These are phyloP conservation scores for Lepus europaeus DNA, from an alignment of 2,113 vertebrate species.

Conservation along the genomic window DNA sequence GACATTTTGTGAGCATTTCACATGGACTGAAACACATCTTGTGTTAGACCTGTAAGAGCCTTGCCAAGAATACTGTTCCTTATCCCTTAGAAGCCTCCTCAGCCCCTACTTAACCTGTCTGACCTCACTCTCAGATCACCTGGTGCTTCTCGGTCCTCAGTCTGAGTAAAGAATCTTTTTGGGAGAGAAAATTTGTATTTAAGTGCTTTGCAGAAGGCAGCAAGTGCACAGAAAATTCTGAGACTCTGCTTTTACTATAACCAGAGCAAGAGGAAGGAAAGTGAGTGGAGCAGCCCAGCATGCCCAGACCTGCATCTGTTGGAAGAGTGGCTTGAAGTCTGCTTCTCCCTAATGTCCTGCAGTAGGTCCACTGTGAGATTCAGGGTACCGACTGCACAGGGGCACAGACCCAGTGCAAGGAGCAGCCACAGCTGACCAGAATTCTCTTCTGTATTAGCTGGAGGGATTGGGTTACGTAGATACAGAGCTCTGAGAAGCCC, in stretches of 20 bases:
- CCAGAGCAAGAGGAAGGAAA: background rate
- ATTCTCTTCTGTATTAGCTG: background rate
- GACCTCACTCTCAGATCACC: rapidly evolving
- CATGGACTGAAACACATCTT: background rate
- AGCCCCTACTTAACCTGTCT: background rate
- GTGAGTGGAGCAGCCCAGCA: rapidly evolving
- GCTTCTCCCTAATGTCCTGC: rapidly evolving
- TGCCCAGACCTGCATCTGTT: rapidly evolving
- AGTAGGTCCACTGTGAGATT: background rate
- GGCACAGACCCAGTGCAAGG: background rate
- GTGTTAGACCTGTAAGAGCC: background rate
- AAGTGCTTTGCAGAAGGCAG: background rate
- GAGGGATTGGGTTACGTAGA: background rate
- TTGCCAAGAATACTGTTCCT: background rate
- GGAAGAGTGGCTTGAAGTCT: background rate
- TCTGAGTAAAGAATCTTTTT: background rate
- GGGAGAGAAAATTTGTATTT: background rate
- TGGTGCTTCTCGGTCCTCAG: too few relatives aligned
- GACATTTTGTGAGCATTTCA: background rate
- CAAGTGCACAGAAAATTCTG: background rate
- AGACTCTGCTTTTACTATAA: too few relatives aligned
- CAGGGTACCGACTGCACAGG: background rate
- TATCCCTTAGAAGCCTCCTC: background rate
- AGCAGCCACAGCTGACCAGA: background rate
- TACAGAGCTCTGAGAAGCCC: background rate